Evolutionary conservation across 2,113 vertebrate genomes (phyloP).

Genomic region (Lagopus leucura): DNA sequence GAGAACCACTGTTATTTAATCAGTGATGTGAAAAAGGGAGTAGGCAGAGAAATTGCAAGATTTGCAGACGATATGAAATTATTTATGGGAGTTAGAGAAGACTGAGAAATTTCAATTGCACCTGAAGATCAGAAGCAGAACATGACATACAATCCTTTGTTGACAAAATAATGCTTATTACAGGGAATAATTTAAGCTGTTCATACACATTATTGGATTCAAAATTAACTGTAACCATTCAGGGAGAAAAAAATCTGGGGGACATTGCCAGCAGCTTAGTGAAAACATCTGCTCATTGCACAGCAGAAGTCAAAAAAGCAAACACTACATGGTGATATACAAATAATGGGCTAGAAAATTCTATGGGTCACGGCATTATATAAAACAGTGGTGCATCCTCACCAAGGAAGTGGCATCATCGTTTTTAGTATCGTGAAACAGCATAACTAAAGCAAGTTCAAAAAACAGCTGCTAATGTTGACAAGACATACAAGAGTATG

Average conservation of each 20-base stretch:
- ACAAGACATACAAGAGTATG: constrained; percentile 9
- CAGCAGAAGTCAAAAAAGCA: constrained; percentile 52
- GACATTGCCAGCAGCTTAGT: constrained; percentile 44
- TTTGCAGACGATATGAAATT: constrained; percentile 35
- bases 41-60: constrained; percentile 3
- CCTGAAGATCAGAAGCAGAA: background rate
- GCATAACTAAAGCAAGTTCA: constrained; percentile 13
- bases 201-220: constrained; percentile 33
- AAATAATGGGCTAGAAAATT: constrained; percentile 60
- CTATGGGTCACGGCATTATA: constrained; percentile 36
- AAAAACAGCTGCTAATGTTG: constrained; percentile 35
- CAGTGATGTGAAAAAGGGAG: background rate
- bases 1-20: constrained; percentile 11
- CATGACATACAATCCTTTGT: background rate
- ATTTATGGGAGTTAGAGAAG: constrained; percentile 10
- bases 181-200: constrained; percentile 23
- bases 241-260: constrained; percentile 16
- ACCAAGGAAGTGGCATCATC: constrained; percentile 24
- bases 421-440: background rate
- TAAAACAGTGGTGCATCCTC: constrained; percentile 25
- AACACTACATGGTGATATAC: constrained; percentile 11
- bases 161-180: background rate
- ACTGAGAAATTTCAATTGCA: background rate
- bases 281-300: constrained; percentile 67
- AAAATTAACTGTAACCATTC: constrained; percentile 58